Evolutionary conservation across 2,888 invertebrate genomes (phyloP).

Genomic region (Athripsodes cinereus): DNA sequence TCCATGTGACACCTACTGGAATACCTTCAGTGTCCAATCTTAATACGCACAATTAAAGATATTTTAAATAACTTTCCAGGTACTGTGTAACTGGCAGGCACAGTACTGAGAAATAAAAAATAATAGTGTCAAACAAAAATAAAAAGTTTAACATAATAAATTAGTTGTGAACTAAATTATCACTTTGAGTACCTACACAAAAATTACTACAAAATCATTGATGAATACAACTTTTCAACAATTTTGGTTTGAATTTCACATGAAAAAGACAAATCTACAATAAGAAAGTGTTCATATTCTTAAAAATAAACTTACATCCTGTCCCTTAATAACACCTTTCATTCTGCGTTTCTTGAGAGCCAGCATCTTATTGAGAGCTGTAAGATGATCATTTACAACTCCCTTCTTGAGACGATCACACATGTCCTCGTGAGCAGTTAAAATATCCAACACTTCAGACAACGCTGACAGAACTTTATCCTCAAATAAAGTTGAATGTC

Average conservation of each 20-base stretch:
- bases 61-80: too few relatives aligned
- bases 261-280: background rate
- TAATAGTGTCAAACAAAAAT: background rate
- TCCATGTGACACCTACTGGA: too few relatives aligned
- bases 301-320: conserved; percentile 44
- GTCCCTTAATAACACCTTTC: conserved; percentile 56
- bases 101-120: too few relatives aligned
- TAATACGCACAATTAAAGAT: too few relatives aligned
- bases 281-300: background rate
- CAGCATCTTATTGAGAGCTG: conserved; percentile 55
- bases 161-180: too few relatives aligned
- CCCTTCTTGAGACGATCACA: conserved; percentile 58
- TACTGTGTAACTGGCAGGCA: too few relatives aligned
- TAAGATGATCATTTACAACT: conserved; percentile 55
- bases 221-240: background rate
- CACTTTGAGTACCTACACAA: too few relatives aligned
- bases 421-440: conserved; percentile 39
- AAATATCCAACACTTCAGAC: conserved; percentile 47
- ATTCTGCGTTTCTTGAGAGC: conserved; percentile 56
- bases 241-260: background rate
- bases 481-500: conserved; percentile 49
- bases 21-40: too few relatives aligned
- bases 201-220: too few relatives aligned
- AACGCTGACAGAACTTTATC: conserved; percentile 51
- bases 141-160: background rate